Evolutionary conservation across 2,797 vertebrate species (phyloP).

Genomic region (Acanthurus tractus): DNA sequence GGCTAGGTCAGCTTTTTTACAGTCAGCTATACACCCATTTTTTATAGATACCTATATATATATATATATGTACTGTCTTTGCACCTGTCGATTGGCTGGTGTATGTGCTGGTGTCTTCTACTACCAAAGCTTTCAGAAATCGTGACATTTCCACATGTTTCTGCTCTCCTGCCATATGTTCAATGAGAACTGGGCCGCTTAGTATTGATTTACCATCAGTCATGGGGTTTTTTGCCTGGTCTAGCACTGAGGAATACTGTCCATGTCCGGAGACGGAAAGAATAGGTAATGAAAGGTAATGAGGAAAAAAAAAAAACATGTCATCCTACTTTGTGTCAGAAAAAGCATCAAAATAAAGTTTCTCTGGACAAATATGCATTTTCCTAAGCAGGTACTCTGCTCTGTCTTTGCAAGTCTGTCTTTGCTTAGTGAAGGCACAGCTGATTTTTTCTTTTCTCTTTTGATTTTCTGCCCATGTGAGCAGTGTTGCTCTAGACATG

Average conservation of each 20-base stretch:
- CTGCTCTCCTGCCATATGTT: slow-evolving; percentile 54
- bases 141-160: slow-evolving; percentile 65
- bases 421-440: neutral
- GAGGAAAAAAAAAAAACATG: slow-evolving; percentile 63
- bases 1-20: slow-evolving; percentile 28
- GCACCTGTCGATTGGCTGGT: slow-evolving; percentile 26
- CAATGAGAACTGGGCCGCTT: slow-evolving; percentile 64
- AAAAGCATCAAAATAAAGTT: slow-evolving; percentile 12
- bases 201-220: slow-evolving; percentile 86
- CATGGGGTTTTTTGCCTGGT: slow-evolving; percentile 73
- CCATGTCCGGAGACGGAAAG: slow-evolving; percentile 77
- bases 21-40: neutral
- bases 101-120: slow-evolving; percentile 23
- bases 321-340: slow-evolving; percentile 13
- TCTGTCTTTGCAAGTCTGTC: neutral
- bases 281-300: slow-evolving; percentile 79
- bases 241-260: slow-evolving; percentile 78
- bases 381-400: neutral
- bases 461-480: neutral
- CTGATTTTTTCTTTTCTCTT: neutral
- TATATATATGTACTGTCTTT: neutral
- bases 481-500: neutral
- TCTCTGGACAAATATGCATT: neutral
- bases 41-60: too few relatives aligned
- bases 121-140: slow-evolving; percentile 36